These are phyloP conservation scores for Sebastes nivosus DNA, from an alignment of 2,797 vertebrate genomes.

Conservation along the genomic window DNA sequence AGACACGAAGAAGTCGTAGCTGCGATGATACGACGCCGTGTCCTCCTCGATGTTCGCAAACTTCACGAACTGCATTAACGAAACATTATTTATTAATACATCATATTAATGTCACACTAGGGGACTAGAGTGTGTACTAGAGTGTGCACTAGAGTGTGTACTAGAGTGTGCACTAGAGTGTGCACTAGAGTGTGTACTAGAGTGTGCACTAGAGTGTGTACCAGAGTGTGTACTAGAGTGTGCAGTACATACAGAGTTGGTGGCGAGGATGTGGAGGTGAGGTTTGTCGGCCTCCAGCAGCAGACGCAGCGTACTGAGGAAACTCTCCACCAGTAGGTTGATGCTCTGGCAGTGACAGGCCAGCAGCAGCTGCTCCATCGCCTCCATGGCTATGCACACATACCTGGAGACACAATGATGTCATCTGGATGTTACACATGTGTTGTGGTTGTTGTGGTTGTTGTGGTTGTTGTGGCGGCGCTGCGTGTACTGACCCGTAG, in stretches of 20 bases:
- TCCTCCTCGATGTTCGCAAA: conserved; percentile 97
- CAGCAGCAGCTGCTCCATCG: conserved; percentile 93
- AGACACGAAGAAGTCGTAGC: conserved; percentile 96
- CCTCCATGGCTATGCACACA: conserved; percentile 82
- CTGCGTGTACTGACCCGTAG: conserved; percentile 82
- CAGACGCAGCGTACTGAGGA: conserved; percentile 92
- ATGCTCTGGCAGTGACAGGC: conserved; percentile 97
- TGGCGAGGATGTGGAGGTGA: conserved; percentile 93
- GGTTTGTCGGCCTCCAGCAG: conserved; percentile 92
- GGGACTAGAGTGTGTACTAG: background rate
- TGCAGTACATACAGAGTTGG: conserved; percentile 83
- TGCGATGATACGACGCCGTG: conserved; percentile 93
- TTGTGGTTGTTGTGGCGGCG: no score
- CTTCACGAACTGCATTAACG: conserved; percentile 88
- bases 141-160: background rate
- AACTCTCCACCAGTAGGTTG: conserved; percentile 96
- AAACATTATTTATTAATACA: background rate
- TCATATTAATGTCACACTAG: no score
- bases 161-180: background rate
- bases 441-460: background rate
- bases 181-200: background rate
- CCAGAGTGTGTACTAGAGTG: background rate
- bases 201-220: background rate
- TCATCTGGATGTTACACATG: background rate
- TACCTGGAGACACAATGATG: conserved; percentile 23